Evolutionary conservation across 2,888 invertebrate genomes (phyloP), one percentile per base, ranked within the genome.

Genomic region (Fabriciana adippe): DNA sequence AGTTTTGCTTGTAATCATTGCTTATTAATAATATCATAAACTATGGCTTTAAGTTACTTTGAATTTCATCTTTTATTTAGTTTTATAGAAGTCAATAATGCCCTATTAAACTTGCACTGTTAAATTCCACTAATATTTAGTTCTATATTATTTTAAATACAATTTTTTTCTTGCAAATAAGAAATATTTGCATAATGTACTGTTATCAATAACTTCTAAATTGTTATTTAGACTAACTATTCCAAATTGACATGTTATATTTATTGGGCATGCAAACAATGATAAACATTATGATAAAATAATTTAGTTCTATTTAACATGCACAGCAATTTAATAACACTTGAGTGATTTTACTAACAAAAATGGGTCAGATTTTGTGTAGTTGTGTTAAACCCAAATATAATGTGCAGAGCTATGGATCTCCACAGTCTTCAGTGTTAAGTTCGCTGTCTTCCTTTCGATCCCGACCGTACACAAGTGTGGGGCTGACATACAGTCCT

Each of bases 401-500:
- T 75, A 73, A 75, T 83, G 74, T 75, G 74, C 89, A 92, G 92
- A 89, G 83, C 81, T 89, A 86, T 69, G 87, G 90, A 50, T 85
- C 88, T 2, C 81, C 88, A 14, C 81, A 86, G 31, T 88, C 92
- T 8, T 87, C 91, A 41, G 81, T 91, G 75, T 77, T 90, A 79
- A 87, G 86, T 70, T 85, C 90, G 57, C 75, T 91, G 75, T 84
- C 88, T n/a, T 81, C 90, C 50, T 81, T 83, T 69, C 85, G 91
- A 54, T 77, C 88, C 61, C 79, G 88, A 67, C 85, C 87, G 4
- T 85, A 86, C 74, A 64, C 69, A 16, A 67, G 72, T 73, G 79
- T 84, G 53, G 86, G 88, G 71, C 78, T 86, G 68, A 72, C 85
- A 8, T 93, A 93, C 80, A 88, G 87, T 73, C 87, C 93, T 59